phyloP scores from a whole-genome alignment of 2,888 invertebrate genomes.

The Acrobasis consociella region DNA sequence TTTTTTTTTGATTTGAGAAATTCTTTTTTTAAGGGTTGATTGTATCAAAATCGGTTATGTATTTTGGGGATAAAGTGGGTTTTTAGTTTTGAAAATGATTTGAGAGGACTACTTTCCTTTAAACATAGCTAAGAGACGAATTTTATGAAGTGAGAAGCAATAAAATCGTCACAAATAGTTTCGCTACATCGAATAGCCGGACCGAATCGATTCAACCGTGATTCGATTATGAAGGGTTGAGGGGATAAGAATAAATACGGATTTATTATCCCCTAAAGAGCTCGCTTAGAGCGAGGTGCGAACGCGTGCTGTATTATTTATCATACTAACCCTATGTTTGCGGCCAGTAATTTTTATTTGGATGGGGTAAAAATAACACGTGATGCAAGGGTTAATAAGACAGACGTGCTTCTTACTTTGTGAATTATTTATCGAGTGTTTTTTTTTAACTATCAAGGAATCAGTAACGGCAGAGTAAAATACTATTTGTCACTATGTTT shows the following conservation, averaged over 20 bases:
- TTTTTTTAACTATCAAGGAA: no score
- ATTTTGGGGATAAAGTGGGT: no score
- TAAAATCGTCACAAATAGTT: slow-evolving; percentile 7
- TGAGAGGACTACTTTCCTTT: no score
- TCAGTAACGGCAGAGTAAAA: no score
- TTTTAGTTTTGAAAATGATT: no score
- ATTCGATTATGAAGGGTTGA: slow-evolving; percentile 71
- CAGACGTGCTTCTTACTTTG: background rate
- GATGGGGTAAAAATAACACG: slow-evolving; percentile 67
- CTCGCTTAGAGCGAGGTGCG: slow-evolving; percentile 75
- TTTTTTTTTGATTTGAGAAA: no score
- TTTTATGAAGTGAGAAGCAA: background rate
- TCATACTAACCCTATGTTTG: slow-evolving; percentile 58
- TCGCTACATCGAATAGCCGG: slow-evolving; percentile 17
- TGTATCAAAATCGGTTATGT: no score
- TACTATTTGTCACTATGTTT: no score
- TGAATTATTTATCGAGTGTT: no score
- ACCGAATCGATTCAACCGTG: slow-evolving; percentile 72
- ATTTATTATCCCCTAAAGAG: slow-evolving; percentile 79
- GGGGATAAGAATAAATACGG: slow-evolving; percentile 80
- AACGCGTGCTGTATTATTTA: slow-evolving; percentile 78
- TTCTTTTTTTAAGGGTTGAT: no score
- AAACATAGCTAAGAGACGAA: no score
- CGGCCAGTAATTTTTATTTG: slow-evolving; percentile 74
- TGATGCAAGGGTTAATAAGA: slow-evolving; percentile 46